These are phyloP conservation scores for Masnerella sp. DNA, from an alignment of 2,888 invertebrate species.

Conservation along the genomic window DNA sequence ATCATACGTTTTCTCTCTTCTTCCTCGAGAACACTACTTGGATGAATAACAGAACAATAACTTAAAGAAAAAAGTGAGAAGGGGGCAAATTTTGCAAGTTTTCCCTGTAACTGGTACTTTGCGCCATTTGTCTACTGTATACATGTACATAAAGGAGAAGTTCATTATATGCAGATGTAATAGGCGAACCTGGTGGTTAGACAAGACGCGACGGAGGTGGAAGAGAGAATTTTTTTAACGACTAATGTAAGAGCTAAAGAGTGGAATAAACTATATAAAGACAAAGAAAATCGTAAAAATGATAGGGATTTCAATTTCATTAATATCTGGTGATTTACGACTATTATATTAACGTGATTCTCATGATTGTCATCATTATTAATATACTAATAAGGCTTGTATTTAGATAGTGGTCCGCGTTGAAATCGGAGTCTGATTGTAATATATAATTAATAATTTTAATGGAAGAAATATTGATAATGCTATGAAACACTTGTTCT, in stretches of 20 bases:
- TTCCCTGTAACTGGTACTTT: slow-evolving; percentile 24
- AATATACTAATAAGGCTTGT: slow-evolving; percentile 59
- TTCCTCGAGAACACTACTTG: slow-evolving; percentile 15
- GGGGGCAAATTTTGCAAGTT: slow-evolving; percentile 11
- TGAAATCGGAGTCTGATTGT: slow-evolving; percentile 58
- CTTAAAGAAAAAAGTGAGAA: not conserved
- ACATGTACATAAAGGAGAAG: slow-evolving; percentile 54
- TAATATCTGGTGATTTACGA: slow-evolving; percentile 57
- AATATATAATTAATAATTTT: slow-evolving; percentile 59
- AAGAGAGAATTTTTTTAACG: slow-evolving; percentile 46
- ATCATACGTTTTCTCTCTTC: slow-evolving; percentile 33
- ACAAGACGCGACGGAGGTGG: slow-evolving; percentile 33
- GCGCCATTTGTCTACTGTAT: slow-evolving; percentile 49
- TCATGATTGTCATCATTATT: slow-evolving; percentile 59
- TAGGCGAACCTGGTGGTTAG: slow-evolving; percentile 25
- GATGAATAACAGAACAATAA: not conserved
- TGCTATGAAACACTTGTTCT: slow-evolving; percentile 38
- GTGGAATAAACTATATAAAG: slow-evolving; percentile 30
- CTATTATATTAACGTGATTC: slow-evolving; percentile 58
- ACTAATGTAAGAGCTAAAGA: slow-evolving; percentile 38
- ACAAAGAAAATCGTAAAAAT: slow-evolving; percentile 16
- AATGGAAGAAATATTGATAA: slow-evolving; percentile 56
- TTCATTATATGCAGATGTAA: slow-evolving; percentile 48
- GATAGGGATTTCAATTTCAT: slow-evolving; percentile 44
- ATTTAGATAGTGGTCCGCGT: slow-evolving; percentile 58